Conservation (phyloP, 2,113 vertebrate genomes). For the Rafetus swinhoei region DNA sequence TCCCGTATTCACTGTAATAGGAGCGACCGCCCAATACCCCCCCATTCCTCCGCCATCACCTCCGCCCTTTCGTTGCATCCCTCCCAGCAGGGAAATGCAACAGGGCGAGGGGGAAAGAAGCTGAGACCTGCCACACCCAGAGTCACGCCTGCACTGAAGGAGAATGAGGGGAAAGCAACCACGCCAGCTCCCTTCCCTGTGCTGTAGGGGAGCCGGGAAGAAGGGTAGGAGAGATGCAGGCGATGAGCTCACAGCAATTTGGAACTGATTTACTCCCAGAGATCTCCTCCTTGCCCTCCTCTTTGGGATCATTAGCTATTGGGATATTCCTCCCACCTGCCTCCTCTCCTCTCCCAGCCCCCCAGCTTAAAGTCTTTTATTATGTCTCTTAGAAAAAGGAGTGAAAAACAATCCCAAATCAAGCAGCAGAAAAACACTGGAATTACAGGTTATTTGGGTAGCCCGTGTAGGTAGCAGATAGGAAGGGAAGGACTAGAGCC, state of each 20-base stretch:
- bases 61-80: background rate
- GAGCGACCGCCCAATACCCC: constrained; percentile 9
- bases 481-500: background rate
- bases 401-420: background rate
- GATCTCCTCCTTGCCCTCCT: background rate
- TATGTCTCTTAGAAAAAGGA: background rate
- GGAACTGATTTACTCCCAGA: background rate
- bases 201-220: no score
- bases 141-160: background rate
- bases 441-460: background rate
- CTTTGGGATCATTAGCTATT: background rate
- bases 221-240: rapidly evolving
- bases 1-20: constrained; percentile 35
- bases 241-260: background rate
- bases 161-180: background rate
- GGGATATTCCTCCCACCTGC: background rate
- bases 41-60: background rate
- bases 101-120: background rate
- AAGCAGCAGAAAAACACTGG: background rate
- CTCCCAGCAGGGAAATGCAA: background rate
- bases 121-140: background rate
- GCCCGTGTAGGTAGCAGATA: background rate
- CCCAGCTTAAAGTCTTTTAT: background rate
- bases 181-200: background rate
- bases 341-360: no score